Evolutionary conservation across 2,113 vertebrate genomes (phyloP).

Genomic region (Archilochus colubris): DNA sequence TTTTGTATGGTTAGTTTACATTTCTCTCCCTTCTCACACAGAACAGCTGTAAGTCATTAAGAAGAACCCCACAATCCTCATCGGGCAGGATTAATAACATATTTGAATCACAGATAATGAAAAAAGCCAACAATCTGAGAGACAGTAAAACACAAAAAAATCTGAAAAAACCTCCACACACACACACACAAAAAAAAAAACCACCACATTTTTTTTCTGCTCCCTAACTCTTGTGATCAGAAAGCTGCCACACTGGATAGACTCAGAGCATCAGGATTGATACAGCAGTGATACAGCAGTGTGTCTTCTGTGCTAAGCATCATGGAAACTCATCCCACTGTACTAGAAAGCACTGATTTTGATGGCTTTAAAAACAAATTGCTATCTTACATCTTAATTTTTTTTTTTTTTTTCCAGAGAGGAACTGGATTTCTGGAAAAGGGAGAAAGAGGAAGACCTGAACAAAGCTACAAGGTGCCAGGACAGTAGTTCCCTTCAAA

Average conservation of each 20-base stretch:
- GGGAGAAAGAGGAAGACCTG: background rate
- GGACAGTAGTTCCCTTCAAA: background rate
- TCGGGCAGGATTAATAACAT: constrained; percentile 3
- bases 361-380: background rate
- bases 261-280: background rate
- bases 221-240: background rate
- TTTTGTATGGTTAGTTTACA: background rate
- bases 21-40: background rate
- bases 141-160: background rate
- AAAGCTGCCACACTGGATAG: background rate
- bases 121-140: background rate
- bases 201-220: no score
- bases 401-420: background rate
- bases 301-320: background rate
- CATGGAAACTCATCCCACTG: background rate
- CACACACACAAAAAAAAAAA: background rate
- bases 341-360: background rate
- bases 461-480: background rate
- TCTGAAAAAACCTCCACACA: background rate
- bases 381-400: background rate
- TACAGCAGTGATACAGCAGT: background rate
- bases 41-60: constrained; percentile 52
- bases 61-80: constrained; percentile 1
- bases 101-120: background rate
- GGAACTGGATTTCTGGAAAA: background rate